Evolutionary conservation across 2,113 vertebrate genomes (phyloP).

Genomic region (Oriolus oriolus): DNA sequence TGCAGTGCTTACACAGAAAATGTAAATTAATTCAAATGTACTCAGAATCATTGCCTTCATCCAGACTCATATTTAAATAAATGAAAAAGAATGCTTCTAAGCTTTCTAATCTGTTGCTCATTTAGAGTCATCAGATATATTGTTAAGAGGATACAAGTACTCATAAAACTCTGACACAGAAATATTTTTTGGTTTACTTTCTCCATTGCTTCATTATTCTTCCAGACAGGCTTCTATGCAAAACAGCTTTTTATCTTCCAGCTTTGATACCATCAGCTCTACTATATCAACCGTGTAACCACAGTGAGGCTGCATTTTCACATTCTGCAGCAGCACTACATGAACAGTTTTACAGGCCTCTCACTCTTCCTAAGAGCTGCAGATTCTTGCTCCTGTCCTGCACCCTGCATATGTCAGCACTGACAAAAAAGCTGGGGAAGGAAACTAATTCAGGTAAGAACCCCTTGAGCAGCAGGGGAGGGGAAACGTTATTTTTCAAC

Average conservation of each 20-base stretch:
- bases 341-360: not conserved
- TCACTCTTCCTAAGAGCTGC: not conserved
- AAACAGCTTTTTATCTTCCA: not conserved
- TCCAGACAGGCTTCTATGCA: not conserved
- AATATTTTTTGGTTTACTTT: not conserved
- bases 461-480: fast-evolving
- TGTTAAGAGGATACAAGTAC: not conserved
- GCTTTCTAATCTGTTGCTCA: not conserved
- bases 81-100: not conserved
- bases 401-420: not conserved
- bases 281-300: not conserved
- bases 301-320: not conserved
- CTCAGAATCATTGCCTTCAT: conserved; percentile 1
- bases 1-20: not conserved
- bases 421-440: not conserved
- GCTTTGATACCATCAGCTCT: not conserved
- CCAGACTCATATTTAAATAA: not conserved
- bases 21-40: not conserved
- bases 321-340: not conserved
- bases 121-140: not conserved
- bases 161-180: not conserved
- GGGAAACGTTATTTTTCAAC: not conserved
- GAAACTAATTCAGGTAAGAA: not conserved
- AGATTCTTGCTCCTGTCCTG: not conserved
- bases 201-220: not conserved